Evolutionary conservation across 2,113 vertebrate genomes (phyloP).

Genomic region (Ailuropoda melanoleuca): DNA sequence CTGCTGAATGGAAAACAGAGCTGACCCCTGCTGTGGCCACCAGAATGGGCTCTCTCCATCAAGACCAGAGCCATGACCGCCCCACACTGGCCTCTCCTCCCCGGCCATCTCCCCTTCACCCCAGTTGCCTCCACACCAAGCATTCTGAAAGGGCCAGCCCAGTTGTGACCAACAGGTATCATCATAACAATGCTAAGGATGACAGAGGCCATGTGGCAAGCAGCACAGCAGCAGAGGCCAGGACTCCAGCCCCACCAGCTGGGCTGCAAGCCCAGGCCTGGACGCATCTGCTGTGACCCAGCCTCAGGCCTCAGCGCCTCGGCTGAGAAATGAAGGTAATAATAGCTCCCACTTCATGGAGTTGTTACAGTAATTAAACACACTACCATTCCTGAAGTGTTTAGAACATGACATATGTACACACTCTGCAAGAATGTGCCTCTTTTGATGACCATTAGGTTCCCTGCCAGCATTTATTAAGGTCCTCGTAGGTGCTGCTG

Average conservation of each 20-base stretch:
- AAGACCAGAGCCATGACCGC: not conserved
- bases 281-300: not conserved
- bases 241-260: not conserved
- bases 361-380: not conserved
- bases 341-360: not conserved
- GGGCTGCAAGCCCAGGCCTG: not conserved
- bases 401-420: not conserved
- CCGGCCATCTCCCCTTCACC: not conserved
- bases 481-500: not conserved
- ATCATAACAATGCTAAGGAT: not conserved
- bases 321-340: not conserved
- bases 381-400: not conserved
- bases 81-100: not conserved
- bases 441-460: not conserved
- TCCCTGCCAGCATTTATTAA: not conserved
- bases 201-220: not conserved
- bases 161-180: not conserved
- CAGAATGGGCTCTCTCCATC: not conserved
- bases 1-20: not conserved
- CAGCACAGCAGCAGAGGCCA: not conserved
- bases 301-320: rapidly evolving
- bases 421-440: not conserved
- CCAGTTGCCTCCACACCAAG: not conserved
- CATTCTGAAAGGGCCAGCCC: not conserved
- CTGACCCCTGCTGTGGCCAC: not conserved